These are phyloP conservation scores for Encarsia formosa DNA, from an alignment of 2,888 invertebrate genomes.

Conservation along the genomic window DNA sequence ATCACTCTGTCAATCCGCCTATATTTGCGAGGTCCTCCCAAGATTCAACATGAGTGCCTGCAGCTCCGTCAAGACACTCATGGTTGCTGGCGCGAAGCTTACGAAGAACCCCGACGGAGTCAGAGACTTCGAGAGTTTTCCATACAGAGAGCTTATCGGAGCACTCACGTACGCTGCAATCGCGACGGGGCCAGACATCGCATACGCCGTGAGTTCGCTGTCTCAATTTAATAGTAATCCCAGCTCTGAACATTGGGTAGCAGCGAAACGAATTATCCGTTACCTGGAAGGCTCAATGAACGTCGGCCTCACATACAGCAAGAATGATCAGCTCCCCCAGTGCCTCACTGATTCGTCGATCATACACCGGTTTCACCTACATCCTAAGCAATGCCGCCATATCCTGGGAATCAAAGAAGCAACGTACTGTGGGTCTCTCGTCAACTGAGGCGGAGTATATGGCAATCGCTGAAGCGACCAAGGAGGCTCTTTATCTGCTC, in stretches of 20 bases:
- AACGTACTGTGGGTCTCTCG: background rate
- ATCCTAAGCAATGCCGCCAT: slow-evolving; percentile 5
- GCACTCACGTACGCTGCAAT: slow-evolving; percentile 4
- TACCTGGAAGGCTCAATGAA: slow-evolving; percentile 17
- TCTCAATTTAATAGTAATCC: background rate
- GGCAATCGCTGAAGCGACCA: too few species aligned
- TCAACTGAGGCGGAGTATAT: too few species aligned
- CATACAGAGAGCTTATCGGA: slow-evolving; percentile 13
- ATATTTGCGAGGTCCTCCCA: background rate
- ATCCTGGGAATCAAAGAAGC: slow-evolving; percentile 8
- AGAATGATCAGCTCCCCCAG: too few species aligned
- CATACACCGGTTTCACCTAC: slow-evolving; percentile 14
- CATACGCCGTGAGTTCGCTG: background rate
- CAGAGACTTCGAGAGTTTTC: background rate
- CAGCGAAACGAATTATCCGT: slow-evolving; percentile 15
- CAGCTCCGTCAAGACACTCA: background rate
- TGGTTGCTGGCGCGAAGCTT: background rate
- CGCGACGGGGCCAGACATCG: slow-evolving; percentile 2
- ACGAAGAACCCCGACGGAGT: background rate
- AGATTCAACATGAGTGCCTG: background rate
- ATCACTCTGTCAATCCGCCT: background rate
- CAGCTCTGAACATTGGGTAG: slow-evolving; percentile 12
- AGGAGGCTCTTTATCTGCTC: too few species aligned
- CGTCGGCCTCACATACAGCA: background rate
- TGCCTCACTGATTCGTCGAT: too few species aligned